Conservation (phyloP, 2,888 invertebrate genomes). For the Unio delphinus region DNA sequence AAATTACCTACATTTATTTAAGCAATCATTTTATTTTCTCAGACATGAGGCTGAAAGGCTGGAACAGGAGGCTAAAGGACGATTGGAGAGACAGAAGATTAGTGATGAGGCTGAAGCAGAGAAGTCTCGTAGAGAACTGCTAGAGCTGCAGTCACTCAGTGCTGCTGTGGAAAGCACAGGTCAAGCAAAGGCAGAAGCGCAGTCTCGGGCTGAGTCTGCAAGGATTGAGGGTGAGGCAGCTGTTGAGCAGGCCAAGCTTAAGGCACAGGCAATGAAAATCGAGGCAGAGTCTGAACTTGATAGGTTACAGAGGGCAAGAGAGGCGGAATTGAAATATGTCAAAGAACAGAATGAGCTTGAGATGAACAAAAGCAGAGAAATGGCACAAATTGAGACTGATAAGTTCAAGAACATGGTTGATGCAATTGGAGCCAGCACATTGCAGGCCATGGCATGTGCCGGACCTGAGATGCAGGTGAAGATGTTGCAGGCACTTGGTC, state of each 20-base stretch:
- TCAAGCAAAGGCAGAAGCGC: slow-evolving; percentile 74
- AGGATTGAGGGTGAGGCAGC: slow-evolving; percentile 74
- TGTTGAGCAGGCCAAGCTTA: slow-evolving; percentile 73
- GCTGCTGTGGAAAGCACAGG: slow-evolving; percentile 74
- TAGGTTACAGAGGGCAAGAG: slow-evolving; percentile 71
- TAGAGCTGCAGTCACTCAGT: slow-evolving; percentile 72
- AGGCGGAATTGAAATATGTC: slow-evolving; percentile 72
- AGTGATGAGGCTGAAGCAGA: slow-evolving; percentile 74
- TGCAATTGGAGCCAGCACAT: slow-evolving; percentile 72
- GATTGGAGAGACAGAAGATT: slow-evolving; percentile 73
- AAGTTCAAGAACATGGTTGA: slow-evolving; percentile 72
- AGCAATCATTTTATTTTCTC: background rate
- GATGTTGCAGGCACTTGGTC: slow-evolving; percentile 72
- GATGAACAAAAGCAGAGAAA: slow-evolving; percentile 67
- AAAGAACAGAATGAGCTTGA: slow-evolving; percentile 72
- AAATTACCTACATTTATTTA: too few relatives aligned
- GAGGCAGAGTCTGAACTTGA: slow-evolving; percentile 73
- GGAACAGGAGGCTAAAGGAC: slow-evolving; percentile 74
- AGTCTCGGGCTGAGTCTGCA: slow-evolving; percentile 72
- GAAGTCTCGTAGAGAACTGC: slow-evolving; percentile 69
- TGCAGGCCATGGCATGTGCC: slow-evolving; percentile 70
- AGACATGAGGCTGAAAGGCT: slow-evolving; percentile 74
- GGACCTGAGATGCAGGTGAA: slow-evolving; percentile 73
- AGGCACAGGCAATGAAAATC: slow-evolving; percentile 72
- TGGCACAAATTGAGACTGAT: slow-evolving; percentile 70